phyloP scores from a whole-genome alignment of 1,140 invertebrate species.

The Pseudobourletiella spinata region DNA sequence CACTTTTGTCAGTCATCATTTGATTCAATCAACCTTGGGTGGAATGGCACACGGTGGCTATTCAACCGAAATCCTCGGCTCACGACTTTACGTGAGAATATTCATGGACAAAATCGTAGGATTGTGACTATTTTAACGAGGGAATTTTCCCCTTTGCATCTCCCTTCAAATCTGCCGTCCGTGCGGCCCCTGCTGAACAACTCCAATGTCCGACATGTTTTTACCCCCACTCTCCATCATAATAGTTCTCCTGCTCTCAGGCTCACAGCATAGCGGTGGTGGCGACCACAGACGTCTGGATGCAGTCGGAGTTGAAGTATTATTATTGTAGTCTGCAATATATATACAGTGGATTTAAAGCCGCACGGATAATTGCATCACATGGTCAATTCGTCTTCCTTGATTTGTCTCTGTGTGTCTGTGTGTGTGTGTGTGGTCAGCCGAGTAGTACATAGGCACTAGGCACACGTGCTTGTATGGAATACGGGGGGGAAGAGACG shows the following conservation, averaged over 20 bases:
- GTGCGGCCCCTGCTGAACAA: too few relatives aligned
- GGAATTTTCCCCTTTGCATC: background rate
- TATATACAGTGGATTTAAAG: too few relatives aligned
- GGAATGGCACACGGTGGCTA: constrained; percentile 9
- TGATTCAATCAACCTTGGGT: constrained; percentile 20
- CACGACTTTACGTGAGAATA: constrained; percentile 18
- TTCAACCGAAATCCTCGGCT: constrained; percentile 17
- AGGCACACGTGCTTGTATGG: too few relatives aligned
- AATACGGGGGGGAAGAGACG: too few relatives aligned
- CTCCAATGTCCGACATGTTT: too few relatives aligned
- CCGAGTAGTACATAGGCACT: constrained; percentile 7
- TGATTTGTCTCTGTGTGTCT: constrained; percentile 16
- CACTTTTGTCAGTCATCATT: constrained; percentile 17
- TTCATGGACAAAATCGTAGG: background rate
- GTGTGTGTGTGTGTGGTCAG: background rate
- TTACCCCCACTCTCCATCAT: too few relatives aligned
- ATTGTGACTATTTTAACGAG: background rate
- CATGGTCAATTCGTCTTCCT: constrained; percentile 13
- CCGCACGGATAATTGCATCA: constrained; percentile 3
- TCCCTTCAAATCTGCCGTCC: too few relatives aligned
- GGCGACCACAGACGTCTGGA: background rate
- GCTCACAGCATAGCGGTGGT: background rate
- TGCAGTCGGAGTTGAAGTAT: too few relatives aligned
- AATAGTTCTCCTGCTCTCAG: too few relatives aligned
- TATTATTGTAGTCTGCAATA: too few relatives aligned